These are phyloP conservation scores for Papilio gigon DNA, from an alignment of 2,888 invertebrate species.

Conservation along the genomic window DNA sequence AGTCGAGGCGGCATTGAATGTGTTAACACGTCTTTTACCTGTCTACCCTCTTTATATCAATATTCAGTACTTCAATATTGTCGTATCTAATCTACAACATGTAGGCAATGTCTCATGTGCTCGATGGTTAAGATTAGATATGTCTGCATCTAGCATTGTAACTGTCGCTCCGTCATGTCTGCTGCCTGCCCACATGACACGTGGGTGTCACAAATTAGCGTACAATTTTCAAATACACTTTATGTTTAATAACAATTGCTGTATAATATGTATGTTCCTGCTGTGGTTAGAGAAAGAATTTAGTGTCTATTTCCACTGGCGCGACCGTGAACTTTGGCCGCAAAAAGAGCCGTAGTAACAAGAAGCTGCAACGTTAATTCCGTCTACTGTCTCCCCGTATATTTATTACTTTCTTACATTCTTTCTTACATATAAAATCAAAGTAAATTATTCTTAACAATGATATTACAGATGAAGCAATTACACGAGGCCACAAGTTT, in stretches of 20 bases:
- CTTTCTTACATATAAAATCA: too few species aligned
- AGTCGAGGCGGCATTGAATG: neutral
- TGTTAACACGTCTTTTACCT: neutral
- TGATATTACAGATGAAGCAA: neutral
- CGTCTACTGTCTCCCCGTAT: too few species aligned
- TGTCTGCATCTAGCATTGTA: neutral
- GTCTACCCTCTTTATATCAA: neutral
- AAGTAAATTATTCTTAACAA: neutral
- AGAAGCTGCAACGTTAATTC: too few species aligned
- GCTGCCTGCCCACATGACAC: neutral
- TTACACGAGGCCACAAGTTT: neutral
- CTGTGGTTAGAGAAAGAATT: neutral
- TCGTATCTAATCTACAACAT: slow-evolving; percentile 1
- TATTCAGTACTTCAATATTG: neutral
- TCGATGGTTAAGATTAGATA: slow-evolving; percentile 10
- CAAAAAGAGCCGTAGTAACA: too few species aligned
- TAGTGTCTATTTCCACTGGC: neutral
- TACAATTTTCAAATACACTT: neutral
- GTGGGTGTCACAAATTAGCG: neutral
- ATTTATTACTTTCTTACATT: too few species aligned
- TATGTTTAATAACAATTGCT: neutral
- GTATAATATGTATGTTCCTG: neutral
- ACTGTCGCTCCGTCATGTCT: slow-evolving; percentile 8
- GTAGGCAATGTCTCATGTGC: slow-evolving; percentile 2
- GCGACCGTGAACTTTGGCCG: neutral